These are phyloP conservation scores for Amblyjoppa proteus DNA, from an alignment of 2,888 invertebrate genomes.

Conservation along the genomic window DNA sequence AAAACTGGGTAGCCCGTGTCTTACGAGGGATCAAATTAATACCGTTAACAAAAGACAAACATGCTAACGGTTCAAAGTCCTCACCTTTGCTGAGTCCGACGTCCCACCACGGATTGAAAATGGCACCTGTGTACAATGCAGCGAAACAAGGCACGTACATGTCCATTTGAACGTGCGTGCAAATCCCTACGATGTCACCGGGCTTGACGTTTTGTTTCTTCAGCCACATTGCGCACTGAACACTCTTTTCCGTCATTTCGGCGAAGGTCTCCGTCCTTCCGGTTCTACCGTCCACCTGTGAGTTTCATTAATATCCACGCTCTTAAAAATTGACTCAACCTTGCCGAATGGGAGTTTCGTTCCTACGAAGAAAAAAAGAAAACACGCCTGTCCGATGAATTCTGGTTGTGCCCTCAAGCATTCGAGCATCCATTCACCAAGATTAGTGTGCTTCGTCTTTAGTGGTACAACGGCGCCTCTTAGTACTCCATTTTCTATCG, in stretches of 20 bases:
- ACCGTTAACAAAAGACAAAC: too few relatives aligned
- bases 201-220: slow-evolving; percentile 73
- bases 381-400: slow-evolving; percentile 71
- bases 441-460: slow-evolving; percentile 55
- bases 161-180: slow-evolving; percentile 76
- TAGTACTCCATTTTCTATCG: slow-evolving; percentile 71
- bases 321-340: too few relatives aligned
- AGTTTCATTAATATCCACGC: background rate
- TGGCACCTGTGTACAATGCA: slow-evolving; percentile 74
- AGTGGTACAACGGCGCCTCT: slow-evolving; percentile 53
- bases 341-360: too few relatives aligned
- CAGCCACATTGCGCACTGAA: slow-evolving; percentile 80
- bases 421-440: slow-evolving; percentile 69
- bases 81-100: slow-evolving; percentile 73
- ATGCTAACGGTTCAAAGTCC: background rate
- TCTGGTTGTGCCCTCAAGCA: slow-evolving; percentile 66
- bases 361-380: background rate
- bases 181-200: slow-evolving; percentile 75
- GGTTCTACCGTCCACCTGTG: slow-evolving; percentile 75
- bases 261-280: slow-evolving; percentile 72
- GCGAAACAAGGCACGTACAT: slow-evolving; percentile 76
- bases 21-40: background rate
- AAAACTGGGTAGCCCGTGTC: too few relatives aligned
- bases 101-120: slow-evolving; percentile 78
- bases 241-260: slow-evolving; percentile 72